Evolutionary conservation across 2,888 invertebrate genomes (phyloP).

Genomic region (Poecilus cupreus): DNA sequence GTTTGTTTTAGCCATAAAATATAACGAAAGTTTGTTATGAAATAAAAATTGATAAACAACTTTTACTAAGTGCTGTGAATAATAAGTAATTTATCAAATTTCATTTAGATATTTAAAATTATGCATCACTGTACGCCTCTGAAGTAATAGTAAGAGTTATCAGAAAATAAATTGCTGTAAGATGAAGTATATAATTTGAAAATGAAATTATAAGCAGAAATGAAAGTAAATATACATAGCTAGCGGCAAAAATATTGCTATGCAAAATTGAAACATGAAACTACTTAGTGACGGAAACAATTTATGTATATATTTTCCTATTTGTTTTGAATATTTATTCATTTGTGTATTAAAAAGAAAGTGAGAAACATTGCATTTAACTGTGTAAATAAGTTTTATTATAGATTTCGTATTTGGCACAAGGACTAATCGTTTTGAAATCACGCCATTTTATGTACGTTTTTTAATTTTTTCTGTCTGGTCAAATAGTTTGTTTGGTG

Average conservation of each 20-base stretch:
- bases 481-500: not conserved
- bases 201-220: slow-evolving; percentile 36
- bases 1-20: not conserved
- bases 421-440: slow-evolving; percentile 39
- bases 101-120: too few species aligned
- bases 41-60: not conserved
- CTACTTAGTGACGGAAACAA: not conserved
- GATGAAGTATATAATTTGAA: slow-evolving; percentile 23
- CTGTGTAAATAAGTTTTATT: slow-evolving; percentile 32
- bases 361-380: not conserved
- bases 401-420: slow-evolving; percentile 43
- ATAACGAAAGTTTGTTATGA: slow-evolving; percentile 21
- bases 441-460: slow-evolving; percentile 26
- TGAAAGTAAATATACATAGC: slow-evolving; percentile 8
- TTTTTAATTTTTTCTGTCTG: slow-evolving; percentile 10
- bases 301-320: not conserved
- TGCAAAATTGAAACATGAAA: not conserved
- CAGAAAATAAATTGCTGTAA: not conserved
- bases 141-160: not conserved
- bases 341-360: not conserved
- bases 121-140: not conserved
- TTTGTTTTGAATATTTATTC: not conserved
- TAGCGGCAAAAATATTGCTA: not conserved
- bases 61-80: not conserved
- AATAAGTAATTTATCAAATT: too few species aligned